Conservation (phyloP, 2,113 vertebrate genomes). For the Tonatia bakeri region DNA sequence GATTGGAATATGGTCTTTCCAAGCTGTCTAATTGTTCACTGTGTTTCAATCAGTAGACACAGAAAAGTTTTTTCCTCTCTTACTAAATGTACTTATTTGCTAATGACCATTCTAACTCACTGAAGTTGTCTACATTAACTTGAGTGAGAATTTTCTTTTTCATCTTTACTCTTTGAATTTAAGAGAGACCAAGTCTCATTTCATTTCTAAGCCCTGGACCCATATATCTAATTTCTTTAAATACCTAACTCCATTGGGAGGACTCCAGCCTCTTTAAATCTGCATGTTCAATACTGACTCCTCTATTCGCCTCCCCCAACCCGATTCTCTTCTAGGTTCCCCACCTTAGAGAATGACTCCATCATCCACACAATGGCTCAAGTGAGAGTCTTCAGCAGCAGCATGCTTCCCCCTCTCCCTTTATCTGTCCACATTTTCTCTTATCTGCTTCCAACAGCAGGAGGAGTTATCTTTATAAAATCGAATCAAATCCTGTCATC, state of each 20-base stretch:
- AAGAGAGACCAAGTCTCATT: not conserved
- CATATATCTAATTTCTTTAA: not conserved
- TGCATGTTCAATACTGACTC: not conserved
- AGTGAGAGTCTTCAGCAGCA: not conserved
- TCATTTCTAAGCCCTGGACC: not conserved
- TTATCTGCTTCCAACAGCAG: not conserved
- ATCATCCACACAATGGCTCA: not conserved
- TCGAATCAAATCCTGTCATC: not conserved
- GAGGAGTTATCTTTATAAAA: conserved; percentile 2
- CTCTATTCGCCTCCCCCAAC: not conserved
- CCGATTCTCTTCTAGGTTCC: not conserved
- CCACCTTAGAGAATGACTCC: not conserved
- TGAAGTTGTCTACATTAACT: not conserved
- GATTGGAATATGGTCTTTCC: conserved; percentile 1
- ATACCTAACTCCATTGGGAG: not conserved
- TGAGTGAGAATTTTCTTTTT: conserved; percentile 21
- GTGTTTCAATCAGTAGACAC: not conserved
- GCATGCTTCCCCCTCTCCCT: not conserved
- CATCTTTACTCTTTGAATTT: not conserved
- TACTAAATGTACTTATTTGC: not conserved
- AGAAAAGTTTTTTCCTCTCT: not conserved
- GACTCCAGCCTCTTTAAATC: not conserved
- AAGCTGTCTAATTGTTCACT: not conserved
- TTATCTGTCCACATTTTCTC: not conserved
- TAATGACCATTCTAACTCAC: not conserved